phyloP scores from a whole-genome alignment of 2,113 vertebrate species.

The Bambusicola thoracicus region DNA sequence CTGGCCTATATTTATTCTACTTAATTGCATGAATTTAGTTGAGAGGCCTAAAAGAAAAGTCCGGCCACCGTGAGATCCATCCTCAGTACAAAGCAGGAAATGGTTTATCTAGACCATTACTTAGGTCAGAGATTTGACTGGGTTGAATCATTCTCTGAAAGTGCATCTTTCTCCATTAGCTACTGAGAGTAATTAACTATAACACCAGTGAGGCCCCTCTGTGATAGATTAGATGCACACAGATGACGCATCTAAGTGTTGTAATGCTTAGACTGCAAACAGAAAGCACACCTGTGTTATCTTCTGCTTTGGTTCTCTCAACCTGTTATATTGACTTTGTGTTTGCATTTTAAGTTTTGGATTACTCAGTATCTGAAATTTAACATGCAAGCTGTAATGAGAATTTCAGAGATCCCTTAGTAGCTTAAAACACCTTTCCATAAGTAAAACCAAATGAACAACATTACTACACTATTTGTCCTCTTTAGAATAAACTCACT shows the following conservation, averaged over 20 bases:
- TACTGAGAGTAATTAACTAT: background rate
- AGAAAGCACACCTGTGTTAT: accelerated
- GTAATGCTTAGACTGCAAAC: too few relatives aligned
- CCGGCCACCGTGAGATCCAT: background rate
- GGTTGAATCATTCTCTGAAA: background rate
- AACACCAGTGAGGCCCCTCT: background rate
- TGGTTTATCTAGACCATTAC: background rate
- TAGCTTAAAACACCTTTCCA: background rate
- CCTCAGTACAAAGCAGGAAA: background rate
- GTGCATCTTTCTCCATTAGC: background rate
- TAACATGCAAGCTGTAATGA: background rate
- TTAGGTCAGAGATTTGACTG: background rate
- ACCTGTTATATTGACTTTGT: background rate
- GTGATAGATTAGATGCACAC: accelerated
- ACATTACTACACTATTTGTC: background rate
- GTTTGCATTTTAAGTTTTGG: background rate
- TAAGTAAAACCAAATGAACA: background rate
- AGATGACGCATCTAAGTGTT: accelerated
- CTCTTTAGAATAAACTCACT: background rate
- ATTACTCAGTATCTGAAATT: background rate
- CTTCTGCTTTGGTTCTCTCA: background rate
- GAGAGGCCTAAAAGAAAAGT: background rate
- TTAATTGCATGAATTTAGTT: background rate
- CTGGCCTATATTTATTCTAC: background rate
- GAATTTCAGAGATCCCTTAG: background rate